Percentiles rank a stretch among this genome's conserved stretches.
phyloP scores from a whole-genome alignment of 2,888 invertebrate genomes.

The Druceiella hillmani region DNA sequence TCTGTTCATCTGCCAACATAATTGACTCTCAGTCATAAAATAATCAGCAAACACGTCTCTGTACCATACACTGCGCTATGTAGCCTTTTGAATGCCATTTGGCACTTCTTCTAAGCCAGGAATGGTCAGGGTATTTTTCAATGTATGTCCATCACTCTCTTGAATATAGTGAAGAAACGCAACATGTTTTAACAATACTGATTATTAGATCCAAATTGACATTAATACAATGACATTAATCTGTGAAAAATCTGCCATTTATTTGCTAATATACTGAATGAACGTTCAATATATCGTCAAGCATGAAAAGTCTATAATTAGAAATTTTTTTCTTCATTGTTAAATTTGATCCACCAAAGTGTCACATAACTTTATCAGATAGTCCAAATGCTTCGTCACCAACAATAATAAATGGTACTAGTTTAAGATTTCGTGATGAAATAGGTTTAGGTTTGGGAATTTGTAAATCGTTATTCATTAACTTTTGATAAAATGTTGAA shows the following conservation, averaged over 20 bases:
- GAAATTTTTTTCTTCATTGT: too few relatives aligned
- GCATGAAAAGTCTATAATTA: constrained; percentile 14
- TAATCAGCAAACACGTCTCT: constrained; percentile 15
- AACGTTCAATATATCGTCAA: constrained; percentile 10
- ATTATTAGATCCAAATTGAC: constrained; percentile 11
- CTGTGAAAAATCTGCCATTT: constrained; percentile 6
- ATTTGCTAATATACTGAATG: too few relatives aligned
- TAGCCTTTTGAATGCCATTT: constrained; percentile 5
- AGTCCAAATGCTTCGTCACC: constrained; percentile 18
- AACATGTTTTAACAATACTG: constrained; percentile 8
- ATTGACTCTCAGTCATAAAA: constrained; percentile 15
- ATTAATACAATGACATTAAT: too few relatives aligned
- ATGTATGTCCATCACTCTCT: constrained; percentile 12
- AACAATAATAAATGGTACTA: constrained; percentile 16
- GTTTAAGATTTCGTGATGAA: constrained; percentile 12
- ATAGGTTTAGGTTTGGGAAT: constrained; percentile 12
- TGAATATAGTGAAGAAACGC: constrained; percentile 8
- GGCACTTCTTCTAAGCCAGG: constrained; percentile 13
- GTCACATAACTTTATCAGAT: constrained; percentile 14
- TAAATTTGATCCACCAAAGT: constrained; percentile 13
- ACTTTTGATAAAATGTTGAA: constrained; percentile 20
- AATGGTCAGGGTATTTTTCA: constrained; percentile 14
- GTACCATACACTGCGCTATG: constrained; percentile 2
- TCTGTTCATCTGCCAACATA: constrained; percentile 14
- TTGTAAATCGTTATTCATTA: constrained; percentile 17